A percentile compares a stretch with the other conserved stretches of the same genome.
Evolutionary conservation across 1,140 invertebrate species (phyloP).

Genomic region (Drosophila parabipectinata): DNA sequence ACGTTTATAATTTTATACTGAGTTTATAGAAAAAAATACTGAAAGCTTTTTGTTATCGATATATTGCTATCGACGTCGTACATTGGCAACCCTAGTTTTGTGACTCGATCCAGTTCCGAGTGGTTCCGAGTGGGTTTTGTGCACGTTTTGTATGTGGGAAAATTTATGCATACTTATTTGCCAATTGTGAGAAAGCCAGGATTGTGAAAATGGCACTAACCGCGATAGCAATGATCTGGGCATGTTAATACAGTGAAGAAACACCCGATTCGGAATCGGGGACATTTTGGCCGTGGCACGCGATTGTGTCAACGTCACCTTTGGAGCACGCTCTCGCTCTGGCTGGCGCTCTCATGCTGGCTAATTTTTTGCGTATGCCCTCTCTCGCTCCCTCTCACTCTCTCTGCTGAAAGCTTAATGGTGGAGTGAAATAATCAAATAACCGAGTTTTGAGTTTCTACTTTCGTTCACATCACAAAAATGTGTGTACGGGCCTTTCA

Average conservation of each 20-base stretch:
- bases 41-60: background rate
- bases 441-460: constrained; percentile 19
- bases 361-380: constrained; percentile 46
- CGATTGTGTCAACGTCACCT: constrained; percentile 76
- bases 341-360: constrained; percentile 28
- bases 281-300: constrained; percentile 34
- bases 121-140: constrained; percentile 47
- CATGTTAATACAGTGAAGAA: background rate
- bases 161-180: constrained; percentile 45
- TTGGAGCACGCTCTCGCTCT: constrained; percentile 55
- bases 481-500: constrained; percentile 28
- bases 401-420: constrained; percentile 37
- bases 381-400: constrained; percentile 26
- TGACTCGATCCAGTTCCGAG: background rate
- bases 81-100: background rate
- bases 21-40: background rate
- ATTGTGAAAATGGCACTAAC: constrained; percentile 35
- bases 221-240: constrained; percentile 8
- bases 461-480: constrained; percentile 32
- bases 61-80: background rate
- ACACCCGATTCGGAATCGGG: constrained; percentile 6
- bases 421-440: constrained; percentile 50
- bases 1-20: background rate
- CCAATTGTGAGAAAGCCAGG: constrained; percentile 31
- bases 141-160: constrained; percentile 71